These are phyloP conservation scores for Romanogobio albipinnatus DNA, from an alignment of 2,113 vertebrate genomes.

Conservation along the genomic window DNA sequence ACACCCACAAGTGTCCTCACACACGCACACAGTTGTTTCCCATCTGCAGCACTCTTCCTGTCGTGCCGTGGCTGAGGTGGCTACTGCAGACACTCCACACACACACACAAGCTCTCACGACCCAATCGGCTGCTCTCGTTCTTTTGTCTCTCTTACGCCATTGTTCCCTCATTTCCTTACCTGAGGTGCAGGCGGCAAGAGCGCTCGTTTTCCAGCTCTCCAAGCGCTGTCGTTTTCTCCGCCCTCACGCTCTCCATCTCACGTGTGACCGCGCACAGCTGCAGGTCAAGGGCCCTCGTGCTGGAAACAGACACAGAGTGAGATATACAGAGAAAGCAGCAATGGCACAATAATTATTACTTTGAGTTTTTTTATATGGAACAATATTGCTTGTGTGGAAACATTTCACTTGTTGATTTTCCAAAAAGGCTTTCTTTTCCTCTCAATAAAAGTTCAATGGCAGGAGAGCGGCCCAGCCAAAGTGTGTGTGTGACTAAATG, in stretches of 20 bases:
- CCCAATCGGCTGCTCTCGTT: slow-evolving; percentile 31
- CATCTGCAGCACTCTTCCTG: slow-evolving; percentile 64
- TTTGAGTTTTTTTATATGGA: slow-evolving; percentile 6
- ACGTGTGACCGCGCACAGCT: slow-evolving; percentile 74
- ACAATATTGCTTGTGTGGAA: slow-evolving; percentile 41
- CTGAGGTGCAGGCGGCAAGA: slow-evolving; percentile 72
- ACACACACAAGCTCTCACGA: slow-evolving; percentile 23
- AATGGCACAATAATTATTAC: slow-evolving; percentile 34
- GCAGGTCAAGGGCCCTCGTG: slow-evolving; percentile 64
- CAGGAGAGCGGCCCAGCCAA: slow-evolving; percentile 25
- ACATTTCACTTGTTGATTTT: slow-evolving; percentile 41
- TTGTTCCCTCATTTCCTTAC: slow-evolving; percentile 70
- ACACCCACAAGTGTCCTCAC: slow-evolving; percentile 29
- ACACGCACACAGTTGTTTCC: slow-evolving; percentile 66
- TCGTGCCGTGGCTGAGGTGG: slow-evolving; percentile 54
- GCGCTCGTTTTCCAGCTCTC: slow-evolving; percentile 71
- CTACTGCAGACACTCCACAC: slow-evolving; percentile 52
- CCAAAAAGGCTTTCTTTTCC: slow-evolving; percentile 22
- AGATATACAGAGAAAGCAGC: slow-evolving; percentile 20
- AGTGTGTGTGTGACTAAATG: slow-evolving; percentile 25
- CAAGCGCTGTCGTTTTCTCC: slow-evolving; percentile 66
- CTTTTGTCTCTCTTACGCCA: slow-evolving; percentile 37
- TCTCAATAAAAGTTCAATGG: slow-evolving; percentile 35
- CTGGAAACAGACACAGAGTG: slow-evolving; percentile 68
- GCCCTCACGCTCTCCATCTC: slow-evolving; percentile 68